Evolutionary conservation across 2,888 invertebrate species (phyloP).

Genomic region (Agrypnus murinus): DNA sequence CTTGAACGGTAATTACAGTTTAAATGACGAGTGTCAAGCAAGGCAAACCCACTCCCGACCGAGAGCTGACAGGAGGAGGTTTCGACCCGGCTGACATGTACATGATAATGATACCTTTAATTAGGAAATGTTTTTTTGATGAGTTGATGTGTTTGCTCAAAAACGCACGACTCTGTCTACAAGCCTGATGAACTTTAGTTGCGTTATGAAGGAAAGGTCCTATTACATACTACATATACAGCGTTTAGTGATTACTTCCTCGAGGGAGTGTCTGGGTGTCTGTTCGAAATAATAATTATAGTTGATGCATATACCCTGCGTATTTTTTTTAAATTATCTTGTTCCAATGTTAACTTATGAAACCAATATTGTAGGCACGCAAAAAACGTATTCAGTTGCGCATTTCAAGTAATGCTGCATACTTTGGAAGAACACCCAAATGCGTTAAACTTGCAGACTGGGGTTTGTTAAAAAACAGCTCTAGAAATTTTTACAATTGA

Average conservation of each 20-base stretch:
- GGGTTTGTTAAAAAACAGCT: no score
- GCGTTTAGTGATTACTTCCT: conserved; percentile 55
- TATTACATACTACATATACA: conserved; percentile 32
- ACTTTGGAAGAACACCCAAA: no score
- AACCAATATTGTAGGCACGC: no score
- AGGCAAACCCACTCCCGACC: conserved; percentile 61
- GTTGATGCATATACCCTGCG: conserved; percentile 23
- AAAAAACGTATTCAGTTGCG: no score
- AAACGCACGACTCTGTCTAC: conserved; percentile 56
- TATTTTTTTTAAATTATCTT: conserved; percentile 41
- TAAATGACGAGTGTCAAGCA: conserved; percentile 66
- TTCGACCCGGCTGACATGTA: conserved; percentile 65
- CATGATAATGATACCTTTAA: conserved; percentile 71
- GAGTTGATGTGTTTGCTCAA: conserved; percentile 69
- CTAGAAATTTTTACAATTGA: no score
- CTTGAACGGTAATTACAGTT: conserved; percentile 65
- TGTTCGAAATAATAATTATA: conserved; percentile 55
- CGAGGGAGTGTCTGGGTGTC: conserved; percentile 46
- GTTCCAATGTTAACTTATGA: conserved; percentile 34
- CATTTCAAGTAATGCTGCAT: no score
- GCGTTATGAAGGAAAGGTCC: conserved; percentile 5
- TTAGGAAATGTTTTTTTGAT: conserved; percentile 67
- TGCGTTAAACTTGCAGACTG: no score
- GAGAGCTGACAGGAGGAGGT: conserved; percentile 63
- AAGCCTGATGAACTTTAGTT: conserved; percentile 57